Evolutionary conservation across 2,888 invertebrate species (phyloP), one percentile per base, ranked within the genome.

Genomic region (Pseudeuparius sepicola): DNA sequence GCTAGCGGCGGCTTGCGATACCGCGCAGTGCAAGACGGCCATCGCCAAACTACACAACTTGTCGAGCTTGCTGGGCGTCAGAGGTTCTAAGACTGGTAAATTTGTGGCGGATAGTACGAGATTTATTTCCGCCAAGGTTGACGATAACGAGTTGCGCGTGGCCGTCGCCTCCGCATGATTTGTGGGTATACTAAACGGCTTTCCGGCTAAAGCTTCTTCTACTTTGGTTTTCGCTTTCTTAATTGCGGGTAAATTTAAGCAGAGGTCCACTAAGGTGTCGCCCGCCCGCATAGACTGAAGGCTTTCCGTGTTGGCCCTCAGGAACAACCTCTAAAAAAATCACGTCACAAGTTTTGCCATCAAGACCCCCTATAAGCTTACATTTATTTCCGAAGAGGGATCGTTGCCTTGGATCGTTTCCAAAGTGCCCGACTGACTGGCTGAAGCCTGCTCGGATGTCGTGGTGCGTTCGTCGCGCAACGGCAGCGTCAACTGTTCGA

Each of bases 51-150:
- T 75, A 28, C 85, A 83, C 24, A 93, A 67, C 54, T 85, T 84
- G 38, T 79, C 75, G 29, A 93, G 73, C 50, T 89, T 81, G n/a
- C 75, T 75, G 3, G 83, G 74, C 6, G 85, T 86, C 48, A 93
- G 67, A 0, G 93, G 92, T 58, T 93, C 92, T 34, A 92, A 63
- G 39, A 90, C 75, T 0, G 92, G 92, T 49, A 94, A 64, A 11
- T 86, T 82, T 46, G 92, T 69, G 4, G 87, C 87, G 44, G 81
- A 73, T 55, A 81, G 80, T 37, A 88, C 86, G 26, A 89, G 76
- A 39, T 75, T 75, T 41, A 93, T 78, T 58, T 93, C 93, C 41
- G 82, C 78, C 40, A 88, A 76, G 47, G 89, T 73, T 45, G 20
- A 7, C n/a, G 20, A 7, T 20, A 20, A 73, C 72, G 67, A 66